Evolutionary conservation across 2,888 invertebrate species (phyloP).

Genomic region (Blastobasis lacticolella): DNA sequence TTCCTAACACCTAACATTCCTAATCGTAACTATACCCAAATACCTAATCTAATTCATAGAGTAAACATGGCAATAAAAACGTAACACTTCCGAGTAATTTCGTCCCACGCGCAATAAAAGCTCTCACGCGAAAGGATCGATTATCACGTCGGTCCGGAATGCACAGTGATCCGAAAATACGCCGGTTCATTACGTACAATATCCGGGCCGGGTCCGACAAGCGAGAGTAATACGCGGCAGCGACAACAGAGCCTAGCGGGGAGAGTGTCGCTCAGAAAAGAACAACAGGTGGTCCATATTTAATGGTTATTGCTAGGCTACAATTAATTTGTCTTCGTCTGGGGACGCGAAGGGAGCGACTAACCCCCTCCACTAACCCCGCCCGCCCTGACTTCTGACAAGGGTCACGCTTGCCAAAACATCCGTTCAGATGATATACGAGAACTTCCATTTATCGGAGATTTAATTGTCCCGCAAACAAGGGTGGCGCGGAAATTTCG

Average conservation of each 20-base stretch:
- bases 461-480: slow-evolving; percentile 31
- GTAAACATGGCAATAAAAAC: too few species aligned
- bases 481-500: slow-evolving; percentile 9
- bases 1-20: too few species aligned
- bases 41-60: too few species aligned
- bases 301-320: slow-evolving; percentile 46
- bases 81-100: too few species aligned
- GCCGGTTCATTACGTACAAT: slow-evolving; percentile 4
- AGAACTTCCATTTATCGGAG: slow-evolving; percentile 25
- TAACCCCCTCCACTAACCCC: too few species aligned
- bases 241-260: slow-evolving; percentile 1
- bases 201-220: too few species aligned
- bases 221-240: too few species aligned
- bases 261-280: slow-evolving; percentile 15
- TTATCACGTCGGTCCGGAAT: not conserved
- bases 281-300: slow-evolving; percentile 57
- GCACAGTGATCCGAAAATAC: slow-evolving; percentile 1
- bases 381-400: slow-evolving; percentile 25
- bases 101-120: too few species aligned
- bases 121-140: too few species aligned
- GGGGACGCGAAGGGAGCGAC: slow-evolving; percentile 15
- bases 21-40: too few species aligned
- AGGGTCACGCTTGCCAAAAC: slow-evolving; percentile 49
- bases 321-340: slow-evolving; percentile 48
- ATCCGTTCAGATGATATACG: slow-evolving; percentile 38